Base-by-base conservation (phyloP, 1,140 invertebrate genomes). In the Drosophila teissieri region DNA sequence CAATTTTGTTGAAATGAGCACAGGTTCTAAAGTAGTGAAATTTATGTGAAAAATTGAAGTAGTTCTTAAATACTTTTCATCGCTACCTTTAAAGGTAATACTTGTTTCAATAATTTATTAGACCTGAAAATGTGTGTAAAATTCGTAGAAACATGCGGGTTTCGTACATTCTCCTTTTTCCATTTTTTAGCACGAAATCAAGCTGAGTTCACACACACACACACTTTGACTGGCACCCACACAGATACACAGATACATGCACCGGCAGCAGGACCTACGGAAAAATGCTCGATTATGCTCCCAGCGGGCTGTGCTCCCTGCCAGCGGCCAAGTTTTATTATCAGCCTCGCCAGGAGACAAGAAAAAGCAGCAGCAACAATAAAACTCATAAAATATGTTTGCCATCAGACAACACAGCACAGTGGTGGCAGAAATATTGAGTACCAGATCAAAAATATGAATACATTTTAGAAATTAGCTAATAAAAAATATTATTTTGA, bases 341-440 rank as follows among this genome's bases (percentile, higher is more conserved):
- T 84, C 80, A 89, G 64, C 56, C 54, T 54, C 83, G 74, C 73
- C 64, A 69, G 65, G 67, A 70, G 67, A 70, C 67, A 69, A 70
- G 64, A 14, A 54, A 34, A 36, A 48, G 34, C 19, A 55, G 58
- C 75, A 64, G 40, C 81, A 68, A 69, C 67, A 70, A 70, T 70
- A 70, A 70, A 70, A 70, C 85, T 89, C 84, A 89, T 89, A 89
- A 89, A 89, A 89, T 89, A 89, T 89, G 84, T 80, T 89, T 86
- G 73, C 84, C 84, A 84, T 88, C 84, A 61, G 52, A 56, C 39
- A 65, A 48, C 45, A 10, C 31, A 15, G 19, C 17, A 57, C 22
- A 69, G 2, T 15, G 3, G 6, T 19, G 4, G 8, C 2, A 0
- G 6, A 17, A 36, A 24, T 2, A 63, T 40, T 37, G 54, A 7